These are phyloP conservation scores for Phalacrocorax brasilianus DNA, from an alignment of 2,113 vertebrate genomes.

Conservation along the genomic window DNA sequence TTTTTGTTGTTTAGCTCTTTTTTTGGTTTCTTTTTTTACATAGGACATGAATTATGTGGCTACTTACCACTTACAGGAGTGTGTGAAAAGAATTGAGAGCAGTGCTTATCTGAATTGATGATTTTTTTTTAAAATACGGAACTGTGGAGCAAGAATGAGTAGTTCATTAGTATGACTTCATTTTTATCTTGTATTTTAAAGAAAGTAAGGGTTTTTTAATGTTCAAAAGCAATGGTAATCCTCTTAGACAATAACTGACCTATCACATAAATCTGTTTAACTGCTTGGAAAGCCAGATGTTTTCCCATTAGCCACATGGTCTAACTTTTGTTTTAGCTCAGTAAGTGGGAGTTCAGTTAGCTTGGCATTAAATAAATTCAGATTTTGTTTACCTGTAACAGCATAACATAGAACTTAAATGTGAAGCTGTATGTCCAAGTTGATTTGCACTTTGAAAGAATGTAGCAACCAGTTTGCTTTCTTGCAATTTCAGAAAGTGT, in stretches of 20 bases:
- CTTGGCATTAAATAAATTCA: neutral
- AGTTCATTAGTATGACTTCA: neutral
- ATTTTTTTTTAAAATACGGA: neutral
- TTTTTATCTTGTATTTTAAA: neutral
- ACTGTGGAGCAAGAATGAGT: neutral
- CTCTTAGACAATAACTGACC: neutral
- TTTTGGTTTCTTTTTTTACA: neutral
- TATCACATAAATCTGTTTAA: neutral
- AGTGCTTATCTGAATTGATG: neutral
- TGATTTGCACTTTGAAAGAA: neutral
- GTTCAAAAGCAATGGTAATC: neutral
- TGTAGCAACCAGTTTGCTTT: neutral
- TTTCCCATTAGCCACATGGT: neutral
- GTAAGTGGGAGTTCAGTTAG: neutral
- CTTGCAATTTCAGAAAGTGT: constrained; percentile 69
- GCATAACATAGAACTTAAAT: neutral
- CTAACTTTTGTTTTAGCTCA: neutral
- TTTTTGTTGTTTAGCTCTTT: neutral
- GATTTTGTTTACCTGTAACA: neutral
- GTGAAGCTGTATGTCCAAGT: neutral
- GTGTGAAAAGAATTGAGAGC: neutral
- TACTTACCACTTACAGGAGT: neutral
- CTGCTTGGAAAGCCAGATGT: neutral
- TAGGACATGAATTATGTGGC: neutral
- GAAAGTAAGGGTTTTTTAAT: neutral